These are phyloP conservation scores for Gasterosteus aculeatus DNA, from an alignment of 2,113 vertebrate genomes.

Conservation along the genomic window DNA sequence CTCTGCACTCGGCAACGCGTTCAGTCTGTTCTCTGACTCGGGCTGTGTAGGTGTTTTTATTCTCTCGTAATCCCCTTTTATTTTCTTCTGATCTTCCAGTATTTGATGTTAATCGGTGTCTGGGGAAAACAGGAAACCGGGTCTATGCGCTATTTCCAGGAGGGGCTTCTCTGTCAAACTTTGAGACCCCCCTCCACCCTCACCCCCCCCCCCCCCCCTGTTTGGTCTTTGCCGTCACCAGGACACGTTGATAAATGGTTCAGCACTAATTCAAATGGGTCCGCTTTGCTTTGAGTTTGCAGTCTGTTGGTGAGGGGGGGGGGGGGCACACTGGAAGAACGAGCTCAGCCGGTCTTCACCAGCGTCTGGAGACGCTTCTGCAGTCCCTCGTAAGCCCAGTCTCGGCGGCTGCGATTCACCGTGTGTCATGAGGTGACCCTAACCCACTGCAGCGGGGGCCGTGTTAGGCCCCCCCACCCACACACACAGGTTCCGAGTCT, in stretches of 20 bases:
- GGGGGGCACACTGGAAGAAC: constrained; percentile 10
- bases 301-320: constrained; percentile 32
- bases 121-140: neutral
- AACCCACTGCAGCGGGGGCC: constrained; percentile 38
- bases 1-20: neutral
- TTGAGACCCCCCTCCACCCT: neutral
- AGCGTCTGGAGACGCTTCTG: constrained; percentile 2
- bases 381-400: constrained; percentile 24
- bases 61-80: neutral
- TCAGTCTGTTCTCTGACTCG: neutral
- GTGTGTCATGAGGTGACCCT: constrained; percentile 36
- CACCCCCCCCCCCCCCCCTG: too few species aligned
- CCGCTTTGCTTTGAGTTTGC: constrained; percentile 34
- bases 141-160: neutral
- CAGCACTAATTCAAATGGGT: constrained; percentile 42
- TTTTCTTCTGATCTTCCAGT: neutral
- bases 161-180: neutral
- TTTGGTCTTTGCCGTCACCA: neutral
- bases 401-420: constrained; percentile 53
- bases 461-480: constrained; percentile 38
- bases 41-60: neutral
- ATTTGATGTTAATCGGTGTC: constrained; percentile 1
- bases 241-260: too few species aligned
- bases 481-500: constrained; percentile 12
- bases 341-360: neutral